Conservation (phyloP, 2,888 invertebrate genomes). For the Amitus sp. region DNA sequence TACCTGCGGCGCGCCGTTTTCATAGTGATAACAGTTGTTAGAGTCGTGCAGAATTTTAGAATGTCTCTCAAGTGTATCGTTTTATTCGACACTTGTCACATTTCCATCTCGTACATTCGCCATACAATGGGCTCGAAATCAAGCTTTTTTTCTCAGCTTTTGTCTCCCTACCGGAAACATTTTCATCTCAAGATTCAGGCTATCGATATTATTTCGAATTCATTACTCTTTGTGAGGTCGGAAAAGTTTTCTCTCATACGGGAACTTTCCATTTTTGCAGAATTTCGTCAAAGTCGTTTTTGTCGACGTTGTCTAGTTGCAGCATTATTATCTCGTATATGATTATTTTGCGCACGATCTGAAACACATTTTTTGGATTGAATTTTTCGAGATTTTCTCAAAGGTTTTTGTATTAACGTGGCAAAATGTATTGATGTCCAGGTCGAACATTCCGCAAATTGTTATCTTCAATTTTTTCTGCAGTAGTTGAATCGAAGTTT, state of each 20-base stretch:
- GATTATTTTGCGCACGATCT: conserved; percentile 27
- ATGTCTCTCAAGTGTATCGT: neutral
- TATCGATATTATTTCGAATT: too few relatives aligned
- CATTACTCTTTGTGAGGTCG: too few relatives aligned
- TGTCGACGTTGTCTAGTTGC: conserved; percentile 22
- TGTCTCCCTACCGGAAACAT: too few relatives aligned
- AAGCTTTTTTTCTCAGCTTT: neutral
- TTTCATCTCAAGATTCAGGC: neutral
- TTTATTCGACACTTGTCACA: neutral
- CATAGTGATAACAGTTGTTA: neutral
- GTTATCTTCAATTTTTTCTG: conserved; percentile 16
- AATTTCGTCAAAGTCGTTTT: neutral
- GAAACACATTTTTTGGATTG: neutral
- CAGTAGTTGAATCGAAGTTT: conserved; percentile 15
- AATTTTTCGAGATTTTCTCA: too few relatives aligned
- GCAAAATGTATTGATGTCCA: conserved; percentile 25
- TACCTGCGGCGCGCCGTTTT: neutral
- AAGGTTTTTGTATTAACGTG: conserved; percentile 1
- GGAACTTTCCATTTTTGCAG: neutral
- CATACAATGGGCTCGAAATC: neutral
- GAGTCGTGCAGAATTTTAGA: neutral
- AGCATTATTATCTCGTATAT: conserved; percentile 35
- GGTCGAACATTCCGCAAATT: conserved; percentile 16
- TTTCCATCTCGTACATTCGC: neutral
- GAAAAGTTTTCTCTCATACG: too few relatives aligned